Conservation (phyloP, 2,888 invertebrate genomes). For the Hecatera dysodea region DNA sequence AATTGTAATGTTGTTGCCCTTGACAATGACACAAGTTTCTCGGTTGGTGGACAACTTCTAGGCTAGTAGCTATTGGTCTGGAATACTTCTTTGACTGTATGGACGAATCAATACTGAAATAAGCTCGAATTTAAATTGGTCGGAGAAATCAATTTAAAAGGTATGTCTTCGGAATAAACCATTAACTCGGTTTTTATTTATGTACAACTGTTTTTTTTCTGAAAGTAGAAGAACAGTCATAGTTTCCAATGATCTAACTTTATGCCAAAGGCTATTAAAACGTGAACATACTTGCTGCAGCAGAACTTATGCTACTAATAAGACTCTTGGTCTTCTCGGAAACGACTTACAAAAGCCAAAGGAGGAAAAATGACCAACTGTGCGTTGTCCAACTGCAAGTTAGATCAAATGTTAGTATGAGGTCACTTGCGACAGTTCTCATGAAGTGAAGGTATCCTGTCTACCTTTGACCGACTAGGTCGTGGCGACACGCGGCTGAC, state of each 20-base stretch:
- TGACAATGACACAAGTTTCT: not conserved
- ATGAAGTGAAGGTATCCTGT: constrained; percentile 82
- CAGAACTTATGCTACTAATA: not conserved
- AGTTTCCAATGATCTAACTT: not conserved
- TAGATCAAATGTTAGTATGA: constrained; percentile 64
- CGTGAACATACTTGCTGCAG: not conserved
- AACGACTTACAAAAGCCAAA: constrained; percentile 31
- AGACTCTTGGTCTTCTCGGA: constrained; percentile 34
- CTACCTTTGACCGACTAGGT: constrained; percentile 84
- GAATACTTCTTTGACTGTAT: not conserved
- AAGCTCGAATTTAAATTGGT: not conserved
- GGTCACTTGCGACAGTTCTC: constrained; percentile 74
- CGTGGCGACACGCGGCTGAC: constrained; percentile 75
- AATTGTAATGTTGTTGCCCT: not conserved
- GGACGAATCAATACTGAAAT: not conserved
- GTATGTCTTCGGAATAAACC: not conserved
- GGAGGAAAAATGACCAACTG: constrained; percentile 30
- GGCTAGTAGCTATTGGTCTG: not conserved
- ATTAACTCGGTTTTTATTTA: too few relatives aligned
- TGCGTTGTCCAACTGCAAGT: constrained; percentile 39
- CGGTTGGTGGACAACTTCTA: not conserved
- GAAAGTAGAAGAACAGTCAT: not conserved
- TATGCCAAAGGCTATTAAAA: not conserved
- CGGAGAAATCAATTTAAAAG: not conserved
- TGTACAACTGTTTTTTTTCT: too few relatives aligned